Evolutionary conservation across 2,113 vertebrate genomes (phyloP).

Genomic region (Carollia perspicillata): DNA sequence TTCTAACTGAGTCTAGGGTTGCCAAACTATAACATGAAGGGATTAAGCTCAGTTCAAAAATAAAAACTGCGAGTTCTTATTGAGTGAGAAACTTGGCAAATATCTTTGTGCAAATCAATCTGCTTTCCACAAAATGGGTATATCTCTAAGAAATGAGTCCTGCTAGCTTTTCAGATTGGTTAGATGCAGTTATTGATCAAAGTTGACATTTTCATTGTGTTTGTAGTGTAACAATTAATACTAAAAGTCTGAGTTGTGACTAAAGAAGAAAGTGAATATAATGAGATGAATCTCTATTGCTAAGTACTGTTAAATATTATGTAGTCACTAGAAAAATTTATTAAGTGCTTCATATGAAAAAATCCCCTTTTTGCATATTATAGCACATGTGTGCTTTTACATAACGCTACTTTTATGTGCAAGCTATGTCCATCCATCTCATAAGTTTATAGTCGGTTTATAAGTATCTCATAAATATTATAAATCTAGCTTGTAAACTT

Average conservation of each 20-base stretch:
- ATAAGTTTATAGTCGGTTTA: not conserved
- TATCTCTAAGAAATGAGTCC: not conserved
- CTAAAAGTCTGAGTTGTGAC: not conserved
- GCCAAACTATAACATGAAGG: slow-evolving; percentile 23
- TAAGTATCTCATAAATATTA: not conserved
- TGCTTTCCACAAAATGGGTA: not conserved
- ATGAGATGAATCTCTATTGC: not conserved
- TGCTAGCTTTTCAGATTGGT: not conserved
- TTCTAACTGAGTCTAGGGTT: not conserved
- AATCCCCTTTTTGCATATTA: not conserved
- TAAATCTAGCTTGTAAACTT: not conserved
- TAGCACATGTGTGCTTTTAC: not conserved
- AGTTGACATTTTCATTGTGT: not conserved
- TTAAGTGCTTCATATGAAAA: not conserved
- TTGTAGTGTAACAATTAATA: not conserved
- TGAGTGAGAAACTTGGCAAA: not conserved
- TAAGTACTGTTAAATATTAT: not conserved
- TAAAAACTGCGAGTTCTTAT: not conserved
- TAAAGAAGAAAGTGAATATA: not conserved
- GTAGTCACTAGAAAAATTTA: not conserved
- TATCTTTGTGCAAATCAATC: not conserved
- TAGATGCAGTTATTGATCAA: not conserved
- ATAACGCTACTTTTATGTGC: not conserved
- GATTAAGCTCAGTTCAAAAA: slow-evolving; percentile 20
- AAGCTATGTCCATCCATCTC: not conserved